Conservation (phyloP, 1,140 invertebrate species). For the Steinernema feltiae region DNA sequence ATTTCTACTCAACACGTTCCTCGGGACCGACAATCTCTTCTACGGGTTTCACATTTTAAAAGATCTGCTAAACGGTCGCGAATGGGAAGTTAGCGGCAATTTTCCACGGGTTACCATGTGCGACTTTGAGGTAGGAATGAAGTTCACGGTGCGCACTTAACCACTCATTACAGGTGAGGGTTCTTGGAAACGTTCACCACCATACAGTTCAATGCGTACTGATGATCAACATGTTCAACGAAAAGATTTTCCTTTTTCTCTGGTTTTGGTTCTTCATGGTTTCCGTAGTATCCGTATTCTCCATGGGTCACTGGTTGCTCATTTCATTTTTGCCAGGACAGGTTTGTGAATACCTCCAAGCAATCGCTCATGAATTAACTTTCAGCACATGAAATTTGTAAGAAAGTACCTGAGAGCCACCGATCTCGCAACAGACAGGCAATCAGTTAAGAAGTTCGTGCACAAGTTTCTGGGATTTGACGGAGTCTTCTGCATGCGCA, state of each 20-base stretch:
- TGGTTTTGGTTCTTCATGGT: slow-evolving; percentile 65
- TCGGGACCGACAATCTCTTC: slow-evolving; percentile 62
- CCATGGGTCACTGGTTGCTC: slow-evolving; percentile 57
- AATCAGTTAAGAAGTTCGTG: slow-evolving; percentile 59
- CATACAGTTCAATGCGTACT: slow-evolving; percentile 62
- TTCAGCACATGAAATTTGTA: slow-evolving; percentile 58
- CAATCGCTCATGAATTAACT: not conserved
- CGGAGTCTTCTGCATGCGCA: slow-evolving; percentile 58
- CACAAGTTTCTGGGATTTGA: slow-evolving; percentile 62
- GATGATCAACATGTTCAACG: slow-evolving; percentile 64
- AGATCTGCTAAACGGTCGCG: slow-evolving; percentile 60
- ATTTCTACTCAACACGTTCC: slow-evolving; percentile 62
- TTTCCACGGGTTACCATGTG: slow-evolving; percentile 64
- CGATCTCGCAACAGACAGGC: slow-evolving; percentile 54
- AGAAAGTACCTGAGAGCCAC: slow-evolving; percentile 55
- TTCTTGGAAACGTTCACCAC: slow-evolving; percentile 58
- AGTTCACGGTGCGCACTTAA: slow-evolving; percentile 53
- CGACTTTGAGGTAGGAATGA: slow-evolving; percentile 62
- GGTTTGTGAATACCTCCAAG: slow-evolving; percentile 29
- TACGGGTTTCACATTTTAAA: slow-evolving; percentile 62
- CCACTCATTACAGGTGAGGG: slow-evolving; percentile 41
- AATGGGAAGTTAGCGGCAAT: slow-evolving; percentile 59
- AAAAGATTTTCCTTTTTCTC: no score
- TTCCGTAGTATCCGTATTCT: slow-evolving; percentile 60
- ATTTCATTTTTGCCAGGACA: slow-evolving; percentile 57